Percentiles rank a stretch among this genome's conserved stretches.
These are phyloP conservation scores for Drosophila nebulosa DNA, from an alignment of 1,140 invertebrate genomes.

Conservation along the genomic window DNA sequence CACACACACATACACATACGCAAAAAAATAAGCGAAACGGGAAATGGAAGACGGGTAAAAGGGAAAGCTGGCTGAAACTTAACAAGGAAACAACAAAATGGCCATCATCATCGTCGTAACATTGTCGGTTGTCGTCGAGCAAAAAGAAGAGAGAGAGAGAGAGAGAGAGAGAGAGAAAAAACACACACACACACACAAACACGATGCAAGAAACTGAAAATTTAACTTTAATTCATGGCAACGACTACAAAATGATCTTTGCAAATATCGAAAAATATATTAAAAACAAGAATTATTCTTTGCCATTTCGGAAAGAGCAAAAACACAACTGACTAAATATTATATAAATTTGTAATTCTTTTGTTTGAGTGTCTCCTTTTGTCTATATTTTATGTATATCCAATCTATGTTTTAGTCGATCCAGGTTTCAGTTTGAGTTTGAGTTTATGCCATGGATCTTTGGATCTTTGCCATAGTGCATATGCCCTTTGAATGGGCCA, in stretches of 20 bases:
- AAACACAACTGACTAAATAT: no score
- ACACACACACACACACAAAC: background rate
- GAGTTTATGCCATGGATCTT: no score
- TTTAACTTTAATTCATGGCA: background rate
- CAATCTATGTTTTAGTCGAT: no score
- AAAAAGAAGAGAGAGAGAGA: no score
- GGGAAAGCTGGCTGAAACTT: background rate
- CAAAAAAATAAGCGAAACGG: background rate
- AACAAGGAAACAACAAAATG: slow-evolving; percentile 11
- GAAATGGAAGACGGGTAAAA: background rate
- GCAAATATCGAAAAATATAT: background rate
- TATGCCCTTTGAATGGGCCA: background rate
- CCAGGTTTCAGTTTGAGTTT: no score
- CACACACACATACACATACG: background rate
- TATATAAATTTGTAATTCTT: no score
- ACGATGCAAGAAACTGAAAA: background rate
- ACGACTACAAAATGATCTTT: background rate
- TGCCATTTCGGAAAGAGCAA: no score
- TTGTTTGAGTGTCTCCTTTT: no score
- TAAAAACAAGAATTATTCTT: no score
- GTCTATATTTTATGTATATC: no score
- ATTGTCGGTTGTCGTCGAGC: background rate
- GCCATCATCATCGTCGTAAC: background rate
- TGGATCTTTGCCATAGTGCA: background rate
- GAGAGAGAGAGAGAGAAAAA: no score